Percentiles rank a stretch among this genome's conserved stretches.
Evolutionary conservation across 1,140 invertebrate genomes (phyloP).

Genomic region (Eciton burchellii): DNA sequence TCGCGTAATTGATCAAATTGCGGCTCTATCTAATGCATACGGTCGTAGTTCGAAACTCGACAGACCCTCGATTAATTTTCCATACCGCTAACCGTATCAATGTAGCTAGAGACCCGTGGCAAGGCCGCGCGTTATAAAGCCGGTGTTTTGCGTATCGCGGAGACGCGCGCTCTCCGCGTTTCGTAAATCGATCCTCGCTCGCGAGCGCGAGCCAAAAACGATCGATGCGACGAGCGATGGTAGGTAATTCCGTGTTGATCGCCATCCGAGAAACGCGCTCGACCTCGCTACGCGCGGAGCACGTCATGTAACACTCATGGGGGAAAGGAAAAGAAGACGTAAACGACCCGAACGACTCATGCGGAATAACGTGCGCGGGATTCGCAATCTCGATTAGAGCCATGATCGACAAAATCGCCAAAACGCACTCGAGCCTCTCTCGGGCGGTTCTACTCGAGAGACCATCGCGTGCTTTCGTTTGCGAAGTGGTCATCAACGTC

Average conservation of each 20-base stretch:
- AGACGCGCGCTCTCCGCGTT: conserved; percentile 25
- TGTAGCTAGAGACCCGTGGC: conserved; percentile 28
- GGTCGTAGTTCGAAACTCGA: conserved; percentile 63
- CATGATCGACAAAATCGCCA: conserved; percentile 6
- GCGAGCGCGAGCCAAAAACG: conserved; percentile 7
- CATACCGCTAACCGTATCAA: conserved; percentile 42
- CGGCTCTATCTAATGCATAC: conserved; percentile 5
- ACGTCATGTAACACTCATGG: too few species aligned
- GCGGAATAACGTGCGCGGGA: neutral
- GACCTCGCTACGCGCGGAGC: neutral
- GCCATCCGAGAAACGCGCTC: neutral
- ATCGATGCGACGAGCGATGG: neutral
- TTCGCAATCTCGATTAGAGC: neutral
- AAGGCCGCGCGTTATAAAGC: conserved; percentile 45
- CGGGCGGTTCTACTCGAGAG: neutral
- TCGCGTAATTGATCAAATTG: conserved; percentile 34
- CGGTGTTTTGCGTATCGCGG: conserved; percentile 39
- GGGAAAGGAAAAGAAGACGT: neutral
- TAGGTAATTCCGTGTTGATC: neutral
- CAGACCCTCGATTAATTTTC: conserved; percentile 66
- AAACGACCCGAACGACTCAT: neutral
- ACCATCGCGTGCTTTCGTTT: conserved; percentile 10
- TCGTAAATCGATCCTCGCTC: conserved; percentile 42
- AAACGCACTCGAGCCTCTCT: neutral
- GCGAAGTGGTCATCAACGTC: conserved; percentile 36